phyloP scores from a whole-genome alignment of 1,140 invertebrate species.

The Ctenoplectra terminalis region DNA sequence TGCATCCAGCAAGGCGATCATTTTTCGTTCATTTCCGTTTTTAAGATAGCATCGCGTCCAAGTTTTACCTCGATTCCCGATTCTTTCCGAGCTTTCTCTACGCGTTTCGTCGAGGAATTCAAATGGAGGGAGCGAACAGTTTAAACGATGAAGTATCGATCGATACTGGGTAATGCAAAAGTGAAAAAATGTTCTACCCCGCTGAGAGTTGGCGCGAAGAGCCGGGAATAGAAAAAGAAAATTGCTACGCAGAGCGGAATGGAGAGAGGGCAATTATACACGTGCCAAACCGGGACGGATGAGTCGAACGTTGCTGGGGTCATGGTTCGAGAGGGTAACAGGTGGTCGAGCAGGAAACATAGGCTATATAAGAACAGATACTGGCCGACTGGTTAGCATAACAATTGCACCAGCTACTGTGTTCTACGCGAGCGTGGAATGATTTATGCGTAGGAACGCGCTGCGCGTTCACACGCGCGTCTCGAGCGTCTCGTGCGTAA shows the following conservation, averaged over 20 bases:
- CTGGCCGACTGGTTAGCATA: conserved; percentile 81
- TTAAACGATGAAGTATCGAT: conserved; percentile 10
- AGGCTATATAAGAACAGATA: conserved; percentile 80
- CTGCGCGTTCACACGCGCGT: conserved; percentile 67
- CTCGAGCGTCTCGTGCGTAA: conserved; percentile 69
- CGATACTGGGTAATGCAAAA: conserved; percentile 26
- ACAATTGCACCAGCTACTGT: conserved; percentile 79
- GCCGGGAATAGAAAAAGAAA: not conserved
- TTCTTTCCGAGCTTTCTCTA: too few relatives aligned
- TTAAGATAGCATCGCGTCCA: too few relatives aligned
- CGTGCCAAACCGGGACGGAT: conserved; percentile 62
- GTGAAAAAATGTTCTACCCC: not conserved
- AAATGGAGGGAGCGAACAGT: conserved; percentile 24
- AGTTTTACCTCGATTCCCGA: too few relatives aligned
- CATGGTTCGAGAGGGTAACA: conserved; percentile 79
- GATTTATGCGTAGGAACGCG: conserved; percentile 76
- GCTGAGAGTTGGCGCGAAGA: not conserved
- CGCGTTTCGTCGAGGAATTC: conserved; percentile 17
- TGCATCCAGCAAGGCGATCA: too few relatives aligned
- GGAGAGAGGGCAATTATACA: conserved; percentile 52
- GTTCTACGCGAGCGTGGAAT: conserved; percentile 70
- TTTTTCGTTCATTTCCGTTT: too few relatives aligned
- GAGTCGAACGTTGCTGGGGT: conserved; percentile 61
- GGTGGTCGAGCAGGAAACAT: conserved; percentile 81
- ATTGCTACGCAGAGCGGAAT: not conserved